Evolutionary conservation across 1,140 invertebrate genomes (phyloP), one percentile per base, ranked within the genome.

Genomic region (Drosophila bifasciata): DNA sequence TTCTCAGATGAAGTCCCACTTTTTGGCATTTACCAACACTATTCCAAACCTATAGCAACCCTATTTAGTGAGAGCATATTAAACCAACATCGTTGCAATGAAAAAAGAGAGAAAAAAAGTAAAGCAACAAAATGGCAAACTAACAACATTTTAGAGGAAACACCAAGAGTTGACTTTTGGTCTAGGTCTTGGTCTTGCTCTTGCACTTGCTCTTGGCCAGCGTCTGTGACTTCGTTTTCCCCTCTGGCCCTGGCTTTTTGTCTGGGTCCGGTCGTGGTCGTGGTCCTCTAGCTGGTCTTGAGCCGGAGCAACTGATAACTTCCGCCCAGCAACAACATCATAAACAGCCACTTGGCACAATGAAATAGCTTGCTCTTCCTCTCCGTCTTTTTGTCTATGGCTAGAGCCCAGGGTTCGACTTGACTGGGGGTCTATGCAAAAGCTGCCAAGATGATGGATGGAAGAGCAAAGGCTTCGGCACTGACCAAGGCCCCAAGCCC

Each of bases 281-380:
- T 5, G 32, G 32, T 13, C 13, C 32, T 28, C 21, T 9, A 13
- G 5, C 15, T 19, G 4, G 28, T 23, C 64, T 50, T 69, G 50
- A 55, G 64, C 62, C 64, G 16, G 62, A 50, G 49, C 76, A 85
- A 85, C 80, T 84, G 81, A 84, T 84, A 84, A 80, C 80, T 86
- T 84, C 81, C 81, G 81, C 46, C 66, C 60, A 61, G 40, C 55
- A 74, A 68, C 56, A 59, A 62, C 80, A 76, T 79, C 80, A 84
- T 84, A 84, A 84, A 84, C 80, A 84, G 81, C 76, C 81, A 84
- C 80, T 84, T 84, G 70, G 72, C 72, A 74, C 52, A 59, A 74
- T 74, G 70, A 73, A 73, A 73, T 52, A 53, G 46, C 48, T 75
- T 50, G 53, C 61, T 53, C 39, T 53, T 59, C 32, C 23, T 13